These are phyloP conservation scores for Pachyseris speciosa DNA, from an alignment of 64 coral and sea anemone genomes.

Conservation along the genomic window DNA sequence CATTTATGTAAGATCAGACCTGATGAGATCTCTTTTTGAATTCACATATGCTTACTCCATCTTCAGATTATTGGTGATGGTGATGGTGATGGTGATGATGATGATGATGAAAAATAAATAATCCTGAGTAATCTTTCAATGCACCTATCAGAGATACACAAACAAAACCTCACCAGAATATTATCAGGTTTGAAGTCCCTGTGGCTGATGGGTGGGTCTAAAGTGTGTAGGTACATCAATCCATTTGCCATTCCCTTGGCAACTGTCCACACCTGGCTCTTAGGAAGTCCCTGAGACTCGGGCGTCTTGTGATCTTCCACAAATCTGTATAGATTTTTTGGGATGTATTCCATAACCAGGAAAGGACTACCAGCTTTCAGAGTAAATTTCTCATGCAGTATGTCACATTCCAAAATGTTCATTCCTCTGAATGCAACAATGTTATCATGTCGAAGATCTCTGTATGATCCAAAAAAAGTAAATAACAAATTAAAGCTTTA, in stretches of 20 bases:
- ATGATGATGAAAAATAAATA: neutral
- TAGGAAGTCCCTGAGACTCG: constrained; percentile 83
- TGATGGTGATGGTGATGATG: no score
- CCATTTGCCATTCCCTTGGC: constrained; percentile 88
- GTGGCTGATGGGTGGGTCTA: constrained; percentile 88
- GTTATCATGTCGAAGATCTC: constrained; percentile 93
- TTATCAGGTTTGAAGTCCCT: constrained; percentile 97
- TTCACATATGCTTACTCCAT: no score
- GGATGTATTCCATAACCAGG: constrained; percentile 96
- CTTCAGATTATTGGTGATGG: no score
- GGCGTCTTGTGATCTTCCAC: constrained; percentile 95
- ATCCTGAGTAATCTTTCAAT: no score
- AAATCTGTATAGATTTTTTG: constrained; percentile 90
- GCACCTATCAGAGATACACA: neutral
- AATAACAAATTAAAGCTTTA: neutral
- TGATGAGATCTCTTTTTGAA: no score
- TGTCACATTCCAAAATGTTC: constrained; percentile 51
- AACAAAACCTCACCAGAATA: constrained; percentile 72
- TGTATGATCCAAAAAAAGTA: neutral
- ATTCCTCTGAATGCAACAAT: constrained; percentile 95
- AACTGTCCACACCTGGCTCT: constrained; percentile 89
- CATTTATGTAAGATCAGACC: no score
- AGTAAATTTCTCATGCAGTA: constrained; percentile 39
- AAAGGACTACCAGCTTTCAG: constrained; percentile 68
- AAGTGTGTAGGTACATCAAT: constrained; percentile 85